Evolutionary conservation across 2,797 vertebrate species (phyloP).

Genomic region (Dendrocincla fuliginosa): DNA sequence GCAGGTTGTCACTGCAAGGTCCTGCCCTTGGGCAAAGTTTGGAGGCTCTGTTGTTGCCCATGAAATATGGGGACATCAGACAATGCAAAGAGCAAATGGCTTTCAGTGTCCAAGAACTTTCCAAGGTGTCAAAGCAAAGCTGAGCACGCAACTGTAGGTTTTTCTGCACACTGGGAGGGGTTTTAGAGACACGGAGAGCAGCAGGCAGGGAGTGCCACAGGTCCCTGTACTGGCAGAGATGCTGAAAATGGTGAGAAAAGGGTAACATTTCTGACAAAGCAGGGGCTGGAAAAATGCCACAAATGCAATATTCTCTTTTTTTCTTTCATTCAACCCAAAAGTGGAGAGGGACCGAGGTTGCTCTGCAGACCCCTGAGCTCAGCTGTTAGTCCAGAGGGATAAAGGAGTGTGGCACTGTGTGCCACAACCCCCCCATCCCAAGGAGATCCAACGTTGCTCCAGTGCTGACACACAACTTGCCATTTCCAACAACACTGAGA

Average conservation of each 20-base stretch:
- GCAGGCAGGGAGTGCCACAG: not conserved
- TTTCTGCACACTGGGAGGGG: not conserved
- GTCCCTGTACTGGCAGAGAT: not conserved
- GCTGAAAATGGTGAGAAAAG: not conserved
- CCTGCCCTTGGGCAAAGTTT: not conserved
- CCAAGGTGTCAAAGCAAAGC: not conserved
- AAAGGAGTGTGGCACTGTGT: too few species aligned
- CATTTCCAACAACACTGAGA: not conserved
- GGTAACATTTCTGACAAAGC: not conserved
- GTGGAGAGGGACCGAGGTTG: too few species aligned
- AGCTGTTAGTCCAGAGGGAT: too few species aligned
- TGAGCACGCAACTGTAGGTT: fast-evolving
- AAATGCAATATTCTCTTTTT: not conserved
- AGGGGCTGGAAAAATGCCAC: not conserved
- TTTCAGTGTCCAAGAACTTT: not conserved
- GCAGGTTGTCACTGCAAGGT: not conserved
- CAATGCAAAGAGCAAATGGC: not conserved
- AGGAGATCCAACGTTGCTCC: too few species aligned
- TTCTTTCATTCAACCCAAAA: not conserved
- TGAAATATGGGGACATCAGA: not conserved
- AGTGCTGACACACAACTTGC: too few species aligned
- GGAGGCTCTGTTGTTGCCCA: not conserved
- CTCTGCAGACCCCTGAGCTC: too few species aligned
- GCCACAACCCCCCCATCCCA: too few species aligned
- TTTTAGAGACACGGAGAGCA: not conserved